Evolutionary conservation across 2,113 vertebrate genomes (phyloP).

Genomic region (Tringa solitaria): DNA sequence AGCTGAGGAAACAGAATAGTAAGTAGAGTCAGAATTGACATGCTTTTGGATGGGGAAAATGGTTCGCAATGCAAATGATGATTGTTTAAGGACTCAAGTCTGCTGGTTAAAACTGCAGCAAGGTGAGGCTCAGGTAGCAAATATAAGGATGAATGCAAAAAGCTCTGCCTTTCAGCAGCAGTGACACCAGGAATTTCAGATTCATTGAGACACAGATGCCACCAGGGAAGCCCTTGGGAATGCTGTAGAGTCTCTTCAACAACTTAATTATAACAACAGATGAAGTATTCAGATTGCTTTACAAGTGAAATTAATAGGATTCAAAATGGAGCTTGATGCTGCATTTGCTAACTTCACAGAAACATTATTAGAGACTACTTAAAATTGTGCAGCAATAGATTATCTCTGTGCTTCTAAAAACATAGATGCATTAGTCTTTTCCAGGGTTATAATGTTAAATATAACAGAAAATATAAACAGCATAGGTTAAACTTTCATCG

Average conservation of each 20-base stretch:
- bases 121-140: background rate
- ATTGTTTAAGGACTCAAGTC: background rate
- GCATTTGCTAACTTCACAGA: background rate
- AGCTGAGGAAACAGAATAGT: background rate
- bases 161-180: background rate
- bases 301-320: background rate
- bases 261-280: background rate
- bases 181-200: background rate
- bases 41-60: background rate
- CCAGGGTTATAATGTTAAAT: background rate
- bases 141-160: background rate
- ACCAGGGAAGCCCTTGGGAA: background rate
- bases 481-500: background rate
- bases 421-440: background rate
- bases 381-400: background rate
- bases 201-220: background rate
- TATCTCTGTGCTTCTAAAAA: background rate
- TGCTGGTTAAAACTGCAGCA: background rate
- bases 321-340: background rate
- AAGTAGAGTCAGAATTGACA: background rate
- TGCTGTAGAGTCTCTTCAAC: background rate
- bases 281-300: background rate
- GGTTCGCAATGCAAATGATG: background rate
- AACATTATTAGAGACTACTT: background rate
- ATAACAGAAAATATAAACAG: background rate